Base-by-base conservation (phyloP, 2,797 vertebrate genomes). In the Echeneis naucrates region DNA sequence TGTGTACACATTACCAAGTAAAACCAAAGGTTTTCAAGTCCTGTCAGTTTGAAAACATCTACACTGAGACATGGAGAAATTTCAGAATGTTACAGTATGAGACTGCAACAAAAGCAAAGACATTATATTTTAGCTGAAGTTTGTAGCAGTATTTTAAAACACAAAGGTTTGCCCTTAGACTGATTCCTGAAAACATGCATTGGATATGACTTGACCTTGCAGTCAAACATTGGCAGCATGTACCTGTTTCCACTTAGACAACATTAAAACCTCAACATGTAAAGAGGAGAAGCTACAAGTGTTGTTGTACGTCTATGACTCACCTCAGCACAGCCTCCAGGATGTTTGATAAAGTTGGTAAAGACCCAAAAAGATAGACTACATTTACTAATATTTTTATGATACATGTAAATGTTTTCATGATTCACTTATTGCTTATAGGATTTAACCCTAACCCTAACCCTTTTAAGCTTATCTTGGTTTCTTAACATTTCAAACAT, bases 401-500 rank as follows among this genome's bases (percentile, higher is more conserved):
- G n/a, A n/a, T n/a, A n/a, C n/a, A n/a, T n/a, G n/a, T n/a, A n/a
- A 11, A 8, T 38, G 10, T 50, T 21, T 61, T 30, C 7, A 69
- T 75, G 32, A 58, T 63, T 60, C 42, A 56, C 17, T 32, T 45
- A 23, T 4, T 2, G 0, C 5, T 44, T 27, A 24, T 42, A 3
- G 8, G 37, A 64, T 56, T 64, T 26, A n/a, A n/a, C n/a, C n/a
- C n/a, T n/a, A n/a, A n/a, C n/a, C n/a, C n/a, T n/a, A n/a, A n/a
- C n/a, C n/a, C n/a, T 19, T 24, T 23, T 50, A 53, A 65, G 32
- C 26, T 62, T 5, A 45, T 65, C 21, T 40, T 38, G 21, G n/a
- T 66, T 68, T 26, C 61, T 17, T 37, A 16, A 59, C 38, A 64
- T 71, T 75, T 65, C 21, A 47, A 67, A 75, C 58, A 56, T 53